Percentiles rank a stretch among this genome's conserved stretches.
Evolutionary conservation across 37 sponge, comb jelly and placozoan species (phyloP).

Genomic region (Diacarnus erythraeanus): DNA sequence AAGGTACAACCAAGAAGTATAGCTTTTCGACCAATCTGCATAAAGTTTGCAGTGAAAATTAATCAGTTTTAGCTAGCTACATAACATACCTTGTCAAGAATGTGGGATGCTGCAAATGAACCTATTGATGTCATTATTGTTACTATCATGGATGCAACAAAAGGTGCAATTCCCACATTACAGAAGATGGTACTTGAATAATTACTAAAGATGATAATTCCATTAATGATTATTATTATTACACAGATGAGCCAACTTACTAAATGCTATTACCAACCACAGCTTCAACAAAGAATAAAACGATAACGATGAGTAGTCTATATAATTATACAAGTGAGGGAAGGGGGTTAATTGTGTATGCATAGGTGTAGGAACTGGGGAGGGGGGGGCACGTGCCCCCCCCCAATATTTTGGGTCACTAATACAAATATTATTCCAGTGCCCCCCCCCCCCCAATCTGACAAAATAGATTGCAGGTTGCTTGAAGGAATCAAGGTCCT

Average conservation of each 20-base stretch:
- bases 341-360: too few species aligned
- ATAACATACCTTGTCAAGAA: neutral
- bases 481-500: too few species aligned
- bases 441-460: too few species aligned
- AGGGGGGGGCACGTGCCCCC: too few species aligned
- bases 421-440: too few species aligned
- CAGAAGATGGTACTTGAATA: neutral
- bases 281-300: neutral
- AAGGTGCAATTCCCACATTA: neutral
- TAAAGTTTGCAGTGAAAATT: neutral
- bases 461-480: too few species aligned
- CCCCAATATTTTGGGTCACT: too few species aligned
- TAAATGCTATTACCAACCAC: neutral
- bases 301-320: neutral
- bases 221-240: too few species aligned
- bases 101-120: neutral
- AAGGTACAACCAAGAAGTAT: neutral
- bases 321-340: neutral
- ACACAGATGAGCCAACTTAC: neutral
- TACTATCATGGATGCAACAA: neutral
- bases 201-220: neutral
- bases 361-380: too few species aligned
- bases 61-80: neutral
- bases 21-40: neutral
- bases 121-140: neutral